Evolutionary conservation across 1,140 invertebrate genomes (phyloP).

Genomic region (Aphelenchoides fujianensis): DNA sequence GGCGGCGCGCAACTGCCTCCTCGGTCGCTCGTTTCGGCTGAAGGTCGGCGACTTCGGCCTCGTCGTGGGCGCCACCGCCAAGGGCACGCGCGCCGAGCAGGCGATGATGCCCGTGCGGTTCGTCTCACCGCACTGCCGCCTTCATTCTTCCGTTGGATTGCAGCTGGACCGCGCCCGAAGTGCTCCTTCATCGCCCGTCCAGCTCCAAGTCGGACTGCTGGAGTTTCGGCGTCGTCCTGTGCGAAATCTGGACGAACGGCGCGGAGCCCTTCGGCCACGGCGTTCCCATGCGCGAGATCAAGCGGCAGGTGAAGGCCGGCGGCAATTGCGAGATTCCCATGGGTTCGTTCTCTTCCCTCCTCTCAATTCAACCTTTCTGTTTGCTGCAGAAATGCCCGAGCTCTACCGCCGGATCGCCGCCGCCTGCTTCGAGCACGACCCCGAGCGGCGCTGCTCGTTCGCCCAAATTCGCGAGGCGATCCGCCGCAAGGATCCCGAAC

Average conservation of each 20-base stretch:
- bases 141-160: constrained; percentile 65
- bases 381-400: constrained; percentile 11
- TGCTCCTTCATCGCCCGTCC: constrained; percentile 84
- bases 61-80: constrained; percentile 69
- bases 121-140: too few species aligned
- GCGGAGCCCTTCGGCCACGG: too few species aligned
- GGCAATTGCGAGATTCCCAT: too few species aligned
- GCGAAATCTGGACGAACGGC: constrained; percentile 89
- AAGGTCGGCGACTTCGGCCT: constrained; percentile 91
- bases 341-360: too few species aligned
- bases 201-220: constrained; percentile 95
- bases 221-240: constrained; percentile 90
- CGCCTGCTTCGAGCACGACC: background rate
- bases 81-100: too few species aligned
- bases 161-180: constrained; percentile 94
- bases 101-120: too few species aligned
- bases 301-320: too few species aligned
- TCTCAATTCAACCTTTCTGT: background rate
- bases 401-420: constrained; percentile 1
- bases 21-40: constrained; percentile 75
- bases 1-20: constrained; percentile 88
- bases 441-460: background rate
- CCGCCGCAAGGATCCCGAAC: background rate
- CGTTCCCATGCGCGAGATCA: too few species aligned
- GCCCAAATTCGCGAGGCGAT: background rate